Base-by-base conservation (phyloP, 2,113 vertebrate species). In the Corythornis madagascariensis region DNA sequence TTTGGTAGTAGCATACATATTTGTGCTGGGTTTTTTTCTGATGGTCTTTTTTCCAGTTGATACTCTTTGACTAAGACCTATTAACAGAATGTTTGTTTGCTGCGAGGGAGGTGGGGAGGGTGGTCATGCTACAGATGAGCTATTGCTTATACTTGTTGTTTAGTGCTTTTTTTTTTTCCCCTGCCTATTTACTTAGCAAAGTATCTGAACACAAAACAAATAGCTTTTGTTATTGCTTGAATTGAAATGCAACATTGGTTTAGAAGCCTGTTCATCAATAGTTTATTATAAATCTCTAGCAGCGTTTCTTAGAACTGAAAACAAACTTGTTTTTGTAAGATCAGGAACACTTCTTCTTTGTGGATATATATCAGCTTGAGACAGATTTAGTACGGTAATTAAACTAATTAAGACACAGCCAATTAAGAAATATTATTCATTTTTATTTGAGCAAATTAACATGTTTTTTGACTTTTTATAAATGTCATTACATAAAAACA, bases 381-480 rank as follows among this genome's bases (percentile, higher is more conserved):
- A 71, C 7, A 15, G 48, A 69, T 47, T 95, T 88, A 91, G 40
- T 81, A 61, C 71, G 40, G 43, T 84, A 88, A 94, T 95, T 84
- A 83, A 82, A 67, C 11, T 64, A 81, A 93, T 92, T 74, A 92
- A 71, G 66, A 7, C 28, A 66, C 21, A 86, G 19, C 2, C 60
- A 88, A 90, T 96, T 94, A 93, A 83, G 71, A 94, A 89, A 65
- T 47, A 88, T 35, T 56, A 89, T 40, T 93, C 18, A 92, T 91
- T 95, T 95, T 96, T 90, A 88, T 91, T 94, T 90, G 48, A 64
- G 35, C 18, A 92, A 94, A 93, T 89, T 88, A 91, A 11, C 64
- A 57, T 66, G 11, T 26, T 94, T 95, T 94, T 88, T 94, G n/a
- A 70, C 53, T 77, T 95, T 95, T 81, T 43, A n/a, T 73, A 89